phyloP scores from a whole-genome alignment of 2,797 vertebrate genomes.

The Cyclura pinguis region DNA sequence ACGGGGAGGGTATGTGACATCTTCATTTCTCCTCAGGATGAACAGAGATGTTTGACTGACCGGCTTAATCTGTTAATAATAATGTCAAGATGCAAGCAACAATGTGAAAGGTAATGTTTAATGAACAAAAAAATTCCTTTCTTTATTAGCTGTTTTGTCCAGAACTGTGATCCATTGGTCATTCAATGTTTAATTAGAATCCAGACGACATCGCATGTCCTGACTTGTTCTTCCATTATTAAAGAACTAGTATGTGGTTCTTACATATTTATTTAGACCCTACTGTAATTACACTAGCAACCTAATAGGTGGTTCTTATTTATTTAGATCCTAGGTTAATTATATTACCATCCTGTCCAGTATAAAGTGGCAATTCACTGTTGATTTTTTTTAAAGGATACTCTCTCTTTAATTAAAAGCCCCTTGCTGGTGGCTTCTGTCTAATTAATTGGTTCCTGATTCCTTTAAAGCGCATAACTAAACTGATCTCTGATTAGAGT shows the following conservation, averaged over 20 bases:
- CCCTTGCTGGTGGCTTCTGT: background rate
- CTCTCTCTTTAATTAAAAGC: background rate
- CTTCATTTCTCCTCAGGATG: background rate
- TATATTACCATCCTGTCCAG: background rate
- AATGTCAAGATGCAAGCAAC: background rate
- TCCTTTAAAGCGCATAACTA: background rate
- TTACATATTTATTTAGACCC: background rate
- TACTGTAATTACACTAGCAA: background rate
- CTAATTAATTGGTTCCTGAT: background rate
- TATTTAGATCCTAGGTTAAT: background rate
- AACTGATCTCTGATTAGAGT: too few species aligned
- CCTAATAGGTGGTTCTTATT: background rate
- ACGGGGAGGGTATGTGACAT: background rate
- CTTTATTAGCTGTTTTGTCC: background rate
- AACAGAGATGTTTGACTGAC: background rate
- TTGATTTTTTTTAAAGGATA: background rate
- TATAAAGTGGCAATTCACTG: background rate
- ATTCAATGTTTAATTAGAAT: background rate
- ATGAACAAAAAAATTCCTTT: background rate
- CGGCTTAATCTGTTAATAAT: background rate
- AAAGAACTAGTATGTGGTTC: background rate
- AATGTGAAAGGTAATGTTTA: background rate
- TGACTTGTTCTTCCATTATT: background rate
- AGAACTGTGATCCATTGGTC: background rate
- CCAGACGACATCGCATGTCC: background rate